Evolutionary conservation across 2,113 vertebrate genomes (phyloP), one percentile per base, ranked within the genome.

Genomic region (Otis tarda): DNA sequence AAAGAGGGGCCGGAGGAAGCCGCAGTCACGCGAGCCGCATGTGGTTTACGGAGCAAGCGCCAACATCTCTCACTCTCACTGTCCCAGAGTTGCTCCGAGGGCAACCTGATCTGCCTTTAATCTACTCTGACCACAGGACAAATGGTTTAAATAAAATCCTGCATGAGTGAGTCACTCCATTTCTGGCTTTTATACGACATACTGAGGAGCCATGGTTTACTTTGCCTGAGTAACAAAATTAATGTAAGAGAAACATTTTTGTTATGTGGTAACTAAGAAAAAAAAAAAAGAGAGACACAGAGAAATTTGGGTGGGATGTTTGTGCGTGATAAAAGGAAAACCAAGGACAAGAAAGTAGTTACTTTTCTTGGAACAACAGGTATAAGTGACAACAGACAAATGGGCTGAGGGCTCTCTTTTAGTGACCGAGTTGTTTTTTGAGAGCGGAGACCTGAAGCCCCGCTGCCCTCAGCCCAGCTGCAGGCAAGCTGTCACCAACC

Each of bases 131-230:
- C 98, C 98, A 97, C 98, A 98, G 98, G 97, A 97, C 98, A 98
- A 99, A 98, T 99, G 98, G 98, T 99, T 99, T 98, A 97, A 98
- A 99, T 99, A 98, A 99, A 99, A 96, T 94, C 97, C 98, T 98
- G 98, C 98, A 97, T 93, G 98, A 94, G 98, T 98, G 98, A 98
- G 98, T 98, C 98, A 98, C 97, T 98, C 95, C 95, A 84, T 84
- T 92, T 96, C 98, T 97, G 96, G 94, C 97, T 98, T 94, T 96
- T 77, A 78, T 93, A 98, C 78, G 93, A 97, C 97, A 97, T 95
- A 85, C 97, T 68, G 96, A 98, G 97, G 97, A 99, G 97, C 78
- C 75, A 98, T 96, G 97, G 98, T 98, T 99, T 98, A 98, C 98
- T 99, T 98, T 98, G 98, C 98, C 98, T 97, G 98, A 98, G 98